phyloP scores from a whole-genome alignment of 1,140 invertebrate species.

The Eciton burchellii region DNA sequence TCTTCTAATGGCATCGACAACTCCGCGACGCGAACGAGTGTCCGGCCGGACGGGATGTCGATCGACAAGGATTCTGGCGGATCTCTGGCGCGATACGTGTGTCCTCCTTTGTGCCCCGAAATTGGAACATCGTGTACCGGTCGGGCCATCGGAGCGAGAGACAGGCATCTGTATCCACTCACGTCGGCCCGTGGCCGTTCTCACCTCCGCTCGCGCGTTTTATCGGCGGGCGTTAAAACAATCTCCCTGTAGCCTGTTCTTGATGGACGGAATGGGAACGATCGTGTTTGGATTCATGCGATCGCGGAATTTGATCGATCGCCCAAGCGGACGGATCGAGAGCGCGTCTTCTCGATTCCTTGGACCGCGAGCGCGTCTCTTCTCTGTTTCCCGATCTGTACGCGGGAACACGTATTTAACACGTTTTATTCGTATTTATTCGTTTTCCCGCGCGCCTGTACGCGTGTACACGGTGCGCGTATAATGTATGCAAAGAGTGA shows the following conservation, averaged over 20 bases:
- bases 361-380: too few relatives aligned
- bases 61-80: slow-evolving; percentile 40
- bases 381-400: too few relatives aligned
- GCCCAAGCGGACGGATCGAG: not conserved
- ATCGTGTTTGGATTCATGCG: slow-evolving; percentile 26
- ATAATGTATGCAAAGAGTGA: too few relatives aligned
- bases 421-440: too few relatives aligned
- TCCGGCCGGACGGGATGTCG: slow-evolving; percentile 5
- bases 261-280: slow-evolving; percentile 52
- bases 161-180: slow-evolving; percentile 64
- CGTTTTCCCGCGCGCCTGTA: too few relatives aligned
- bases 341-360: too few relatives aligned
- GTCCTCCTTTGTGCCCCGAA: slow-evolving; percentile 44
- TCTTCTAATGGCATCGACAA: slow-evolving; percentile 51
- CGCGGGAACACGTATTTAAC: too few relatives aligned
- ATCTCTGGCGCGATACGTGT: slow-evolving; percentile 41
- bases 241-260: slow-evolving; percentile 39
- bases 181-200: slow-evolving; percentile 42
- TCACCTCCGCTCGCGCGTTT: slow-evolving; percentile 59
- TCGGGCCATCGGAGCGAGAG: slow-evolving; percentile 35
- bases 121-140: slow-evolving; percentile 69
- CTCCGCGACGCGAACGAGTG: slow-evolving; percentile 28
- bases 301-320: slow-evolving; percentile 44
- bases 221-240: slow-evolving; percentile 55
- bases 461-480: too few relatives aligned